Evolutionary conservation across 2,113 vertebrate species (phyloP).

Genomic region (Alosa alosa): DNA sequence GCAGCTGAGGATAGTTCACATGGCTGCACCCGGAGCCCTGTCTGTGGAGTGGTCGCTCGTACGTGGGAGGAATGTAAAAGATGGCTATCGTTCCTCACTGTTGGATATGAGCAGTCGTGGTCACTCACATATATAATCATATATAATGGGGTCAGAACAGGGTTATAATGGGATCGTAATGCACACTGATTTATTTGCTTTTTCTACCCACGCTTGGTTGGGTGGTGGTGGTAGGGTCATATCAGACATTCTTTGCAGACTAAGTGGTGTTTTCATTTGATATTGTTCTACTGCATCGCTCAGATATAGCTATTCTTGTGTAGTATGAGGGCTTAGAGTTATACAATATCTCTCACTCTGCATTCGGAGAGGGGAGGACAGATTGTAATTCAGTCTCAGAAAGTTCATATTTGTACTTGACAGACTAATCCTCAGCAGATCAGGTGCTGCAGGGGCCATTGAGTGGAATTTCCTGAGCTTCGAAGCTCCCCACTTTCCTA

Average conservation of each 20-base stretch:
- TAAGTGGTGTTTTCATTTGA: background rate
- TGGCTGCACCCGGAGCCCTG: background rate
- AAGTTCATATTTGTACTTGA: background rate
- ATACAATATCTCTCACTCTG: background rate
- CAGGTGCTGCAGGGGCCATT: background rate
- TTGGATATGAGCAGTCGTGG: background rate
- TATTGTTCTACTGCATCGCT: background rate
- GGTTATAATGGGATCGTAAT: background rate
- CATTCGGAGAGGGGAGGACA: background rate
- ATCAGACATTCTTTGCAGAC: background rate
- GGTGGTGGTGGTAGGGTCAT: background rate
- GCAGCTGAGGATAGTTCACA: slow-evolving; percentile 3
- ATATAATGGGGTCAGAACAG: too few relatives aligned
- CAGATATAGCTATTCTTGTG: background rate
- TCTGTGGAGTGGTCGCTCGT: background rate
- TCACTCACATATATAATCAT: too few relatives aligned
- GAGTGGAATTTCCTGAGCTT: background rate
- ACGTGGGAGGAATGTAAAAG: background rate
- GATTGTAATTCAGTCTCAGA: background rate
- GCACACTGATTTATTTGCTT: background rate
- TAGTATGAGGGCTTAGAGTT: too few relatives aligned
- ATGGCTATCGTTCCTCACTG: background rate
- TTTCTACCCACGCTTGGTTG: background rate
- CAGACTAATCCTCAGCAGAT: background rate
- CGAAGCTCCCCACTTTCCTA: background rate